Base-by-base conservation (phyloP, 1,140 invertebrate species). In the Teleogryllus occipitalis region DNA sequence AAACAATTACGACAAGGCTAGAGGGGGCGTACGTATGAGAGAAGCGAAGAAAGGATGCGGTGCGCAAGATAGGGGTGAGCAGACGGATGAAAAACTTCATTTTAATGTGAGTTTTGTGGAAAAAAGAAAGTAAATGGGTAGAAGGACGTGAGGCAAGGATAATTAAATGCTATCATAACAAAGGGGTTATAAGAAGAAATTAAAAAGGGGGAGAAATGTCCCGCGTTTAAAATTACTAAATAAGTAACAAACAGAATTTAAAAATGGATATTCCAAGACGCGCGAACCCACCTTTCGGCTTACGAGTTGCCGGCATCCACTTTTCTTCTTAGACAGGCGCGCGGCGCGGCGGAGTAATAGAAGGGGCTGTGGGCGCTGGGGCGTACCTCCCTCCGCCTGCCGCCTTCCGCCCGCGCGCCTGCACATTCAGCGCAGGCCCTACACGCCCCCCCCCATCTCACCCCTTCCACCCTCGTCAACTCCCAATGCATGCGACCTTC, bases 151-250 rank as follows among this genome's bases (percentile, higher is more conserved):
- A 65, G 54, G 54, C 54, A 65, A 65, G 54, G 54, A 65, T 65
- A 65, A 65, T 65, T 65, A 65, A 65, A 65, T 65, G 54, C 54
- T 65, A 65, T 65, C 54, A 65, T 65, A 65, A 65, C 54, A 65
- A 65, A 65, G 54, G 54, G 54, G 54, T 65, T 65, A 65, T 65
- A 65, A 65, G 54, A 65, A 65, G 54, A 65, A 65, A 65, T 65
- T 65, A 65, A 65, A 65, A 65, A 65, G 54, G 54, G 54, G 54
- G 54, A 65, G 54, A 65, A 65, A 65, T 65, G 54, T 65, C 54
- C 54, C 54, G 54, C 54, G 54, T 65, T 65, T 65, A 65, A 65
- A 65, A 65, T 65, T 65, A 65, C 54, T 65, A 65, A 65, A 65
- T 65, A 65, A 65, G 54, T 65, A 65, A 65, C 54, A 65, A 65